Percentiles rank a stretch among this genome's conserved stretches.
Evolutionary conservation across 2,888 invertebrate species (phyloP).

Genomic region (Temnothorax rugatulus): DNA sequence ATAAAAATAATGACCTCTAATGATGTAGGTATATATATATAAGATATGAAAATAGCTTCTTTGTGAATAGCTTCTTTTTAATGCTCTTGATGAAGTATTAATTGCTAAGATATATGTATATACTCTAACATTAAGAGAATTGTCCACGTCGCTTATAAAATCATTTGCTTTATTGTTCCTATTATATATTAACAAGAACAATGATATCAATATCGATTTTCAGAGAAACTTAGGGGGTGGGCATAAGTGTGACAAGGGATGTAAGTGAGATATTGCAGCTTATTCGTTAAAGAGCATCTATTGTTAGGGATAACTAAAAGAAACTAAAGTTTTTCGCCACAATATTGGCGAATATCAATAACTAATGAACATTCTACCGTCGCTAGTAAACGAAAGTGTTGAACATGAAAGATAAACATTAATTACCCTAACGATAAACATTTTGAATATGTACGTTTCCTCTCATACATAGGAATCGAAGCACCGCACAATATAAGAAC

Average conservation of each 20-base stretch:
- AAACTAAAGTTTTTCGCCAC: constrained; percentile 27
- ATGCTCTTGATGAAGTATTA: constrained; percentile 18
- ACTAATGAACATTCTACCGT: neutral
- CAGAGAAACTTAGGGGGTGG: constrained; percentile 81
- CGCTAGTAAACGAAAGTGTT: constrained; percentile 39
- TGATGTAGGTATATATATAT: neutral
- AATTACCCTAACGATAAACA: constrained; percentile 56
- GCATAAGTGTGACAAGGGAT: constrained; percentile 86
- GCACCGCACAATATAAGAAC: constrained; percentile 71
- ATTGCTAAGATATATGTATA: constrained; percentile 17
- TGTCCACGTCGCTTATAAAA: constrained; percentile 38
- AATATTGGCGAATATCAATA: constrained; percentile 19
- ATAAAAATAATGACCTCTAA: constrained; percentile 15
- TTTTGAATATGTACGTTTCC: constrained; percentile 86
- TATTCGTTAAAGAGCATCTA: constrained; percentile 51
- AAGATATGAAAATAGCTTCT: constrained; percentile 7
- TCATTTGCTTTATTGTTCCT: constrained; percentile 51
- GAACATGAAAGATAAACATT: constrained; percentile 40
- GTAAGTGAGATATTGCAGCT: constrained; percentile 74
- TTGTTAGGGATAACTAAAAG: constrained; percentile 52
- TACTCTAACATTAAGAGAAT: constrained; percentile 18
- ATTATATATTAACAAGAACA: constrained; percentile 52
- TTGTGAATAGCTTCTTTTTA: constrained; percentile 13
- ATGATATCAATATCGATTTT: constrained; percentile 69
- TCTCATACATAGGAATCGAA: constrained; percentile 77